Base-by-base conservation (phyloP, 2,888 invertebrate species). In the Hemaris fuciformis region DNA sequence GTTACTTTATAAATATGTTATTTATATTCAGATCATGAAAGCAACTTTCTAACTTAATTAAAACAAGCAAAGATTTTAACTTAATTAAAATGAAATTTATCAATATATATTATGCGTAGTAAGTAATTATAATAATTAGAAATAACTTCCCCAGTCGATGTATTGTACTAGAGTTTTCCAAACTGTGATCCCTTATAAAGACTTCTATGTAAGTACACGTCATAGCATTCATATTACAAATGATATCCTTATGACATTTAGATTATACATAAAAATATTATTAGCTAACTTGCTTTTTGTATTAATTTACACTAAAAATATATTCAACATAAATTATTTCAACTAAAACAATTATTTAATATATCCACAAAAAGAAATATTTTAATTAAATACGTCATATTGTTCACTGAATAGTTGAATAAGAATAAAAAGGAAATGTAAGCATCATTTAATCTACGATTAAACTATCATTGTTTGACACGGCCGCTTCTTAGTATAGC, bases 141-240 rank as follows among this genome's bases (percentile, higher is more conserved):
- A 43, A 69, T 80, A 77, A 80, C 80, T 67, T 81, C 81, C 76
- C 77, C 77, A 75, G 75, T 81, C 74, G 80, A 77, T 83, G 83
- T 87, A 85, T 83, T 76, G 81, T 85, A 83, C 85, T 90, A 91
- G 90, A 80, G 81, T 88, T 91, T 89, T 88, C 91, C 91, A 88
- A 88, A 87, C 92, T 92, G 92, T 92, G 92, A 92, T 92, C 91
- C 92, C 91, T 88, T 84, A 86, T 89, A 89, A 91, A 92, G 92
- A 92, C 92, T 91, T 91, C 88, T 91, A 89, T 81, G 77, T 91
- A 91, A 88, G 91, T 88, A 86, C 81, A 80, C 81, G 77, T 76
- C 76, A 68, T 75, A 74, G 70, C 75, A 70, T 69, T 73, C 69
- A 71, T 72, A 71, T 71, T 75, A 76, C 76, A 78, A 75, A 64